Conservation (phyloP, 2,797 vertebrate species). For the Graptemys geographica region DNA sequence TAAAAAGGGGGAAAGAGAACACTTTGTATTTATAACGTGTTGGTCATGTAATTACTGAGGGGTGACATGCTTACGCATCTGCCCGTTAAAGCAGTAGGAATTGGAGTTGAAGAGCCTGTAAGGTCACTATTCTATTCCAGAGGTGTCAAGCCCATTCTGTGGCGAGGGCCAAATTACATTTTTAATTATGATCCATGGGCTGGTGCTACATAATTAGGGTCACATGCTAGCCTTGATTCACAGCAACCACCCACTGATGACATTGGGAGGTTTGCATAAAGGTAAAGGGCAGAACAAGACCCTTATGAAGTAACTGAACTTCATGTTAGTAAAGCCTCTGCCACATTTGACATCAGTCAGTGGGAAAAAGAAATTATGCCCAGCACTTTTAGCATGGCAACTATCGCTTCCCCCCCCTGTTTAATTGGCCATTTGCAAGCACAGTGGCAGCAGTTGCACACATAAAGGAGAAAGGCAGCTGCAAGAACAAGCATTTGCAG, state of each 20-base stretch:
- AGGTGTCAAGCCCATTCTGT: background rate
- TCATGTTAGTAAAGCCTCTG: slow-evolving; percentile 13
- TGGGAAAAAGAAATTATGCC: slow-evolving; percentile 5
- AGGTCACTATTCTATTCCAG: slow-evolving; percentile 12
- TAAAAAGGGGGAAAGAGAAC: background rate
- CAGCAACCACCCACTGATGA: background rate
- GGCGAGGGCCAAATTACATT: background rate
- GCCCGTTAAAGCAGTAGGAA: slow-evolving; percentile 34
- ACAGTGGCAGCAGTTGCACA: background rate
- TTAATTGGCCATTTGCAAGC: background rate
- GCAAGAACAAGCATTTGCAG: background rate
- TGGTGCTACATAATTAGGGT: slow-evolving; percentile 9
- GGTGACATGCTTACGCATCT: background rate
- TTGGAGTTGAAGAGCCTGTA: slow-evolving; percentile 12
- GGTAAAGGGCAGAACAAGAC: slow-evolving; percentile 21
- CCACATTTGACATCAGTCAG: background rate
- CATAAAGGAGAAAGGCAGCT: background rate
- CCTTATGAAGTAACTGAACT: slow-evolving; percentile 19
- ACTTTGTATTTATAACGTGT: background rate
- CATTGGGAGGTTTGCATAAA: slow-evolving; percentile 45
- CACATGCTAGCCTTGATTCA: slow-evolving; percentile 3
- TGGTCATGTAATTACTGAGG: slow-evolving; percentile 28
- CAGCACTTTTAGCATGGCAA: background rate
- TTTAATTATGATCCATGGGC: slow-evolving; percentile 47
- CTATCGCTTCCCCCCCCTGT: background rate